These are phyloP conservation scores for Tyrannus savana DNA, from an alignment of 2,113 vertebrate species.

Conservation along the genomic window DNA sequence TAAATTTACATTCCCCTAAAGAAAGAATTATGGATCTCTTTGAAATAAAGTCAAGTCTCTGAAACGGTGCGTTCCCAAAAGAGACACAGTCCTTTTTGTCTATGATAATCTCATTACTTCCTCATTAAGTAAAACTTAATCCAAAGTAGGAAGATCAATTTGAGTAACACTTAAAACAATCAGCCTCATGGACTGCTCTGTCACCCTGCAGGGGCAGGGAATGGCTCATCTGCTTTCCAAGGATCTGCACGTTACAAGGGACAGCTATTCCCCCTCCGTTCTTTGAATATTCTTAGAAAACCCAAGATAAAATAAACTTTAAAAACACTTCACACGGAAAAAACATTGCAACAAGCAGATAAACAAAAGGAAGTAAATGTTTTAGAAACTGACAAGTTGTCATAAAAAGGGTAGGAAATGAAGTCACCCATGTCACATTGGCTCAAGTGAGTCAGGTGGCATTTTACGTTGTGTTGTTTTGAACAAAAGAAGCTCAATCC, in stretches of 20 bases:
- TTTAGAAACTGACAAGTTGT: not conserved
- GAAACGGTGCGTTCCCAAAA: not conserved
- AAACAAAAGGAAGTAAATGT: not conserved
- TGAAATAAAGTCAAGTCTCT: not conserved
- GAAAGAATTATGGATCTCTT: not conserved
- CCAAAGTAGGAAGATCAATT: conserved; percentile 44
- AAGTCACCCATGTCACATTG: not conserved
- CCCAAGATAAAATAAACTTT: conserved; percentile 14
- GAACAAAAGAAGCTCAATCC: not conserved
- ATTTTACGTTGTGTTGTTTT: not conserved
- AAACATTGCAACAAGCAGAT: not conserved
- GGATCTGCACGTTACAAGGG: not conserved
- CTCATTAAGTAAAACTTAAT: conserved; percentile 52
- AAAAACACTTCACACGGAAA: not conserved
- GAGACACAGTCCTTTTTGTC: not conserved
- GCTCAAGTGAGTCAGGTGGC: not conserved
- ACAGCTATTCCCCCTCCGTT: not conserved
- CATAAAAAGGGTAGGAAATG: not conserved
- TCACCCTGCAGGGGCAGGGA: not conserved
- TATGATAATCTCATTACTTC: conserved; percentile 24
- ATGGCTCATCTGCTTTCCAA: not conserved
- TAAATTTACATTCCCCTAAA: not conserved
- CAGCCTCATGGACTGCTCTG: not conserved
- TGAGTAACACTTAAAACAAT: conserved; percentile 36
- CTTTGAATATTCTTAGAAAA: not conserved